phyloP scores from a whole-genome alignment of 2,797 vertebrate species.

The Silurus lanzhouensis region DNA sequence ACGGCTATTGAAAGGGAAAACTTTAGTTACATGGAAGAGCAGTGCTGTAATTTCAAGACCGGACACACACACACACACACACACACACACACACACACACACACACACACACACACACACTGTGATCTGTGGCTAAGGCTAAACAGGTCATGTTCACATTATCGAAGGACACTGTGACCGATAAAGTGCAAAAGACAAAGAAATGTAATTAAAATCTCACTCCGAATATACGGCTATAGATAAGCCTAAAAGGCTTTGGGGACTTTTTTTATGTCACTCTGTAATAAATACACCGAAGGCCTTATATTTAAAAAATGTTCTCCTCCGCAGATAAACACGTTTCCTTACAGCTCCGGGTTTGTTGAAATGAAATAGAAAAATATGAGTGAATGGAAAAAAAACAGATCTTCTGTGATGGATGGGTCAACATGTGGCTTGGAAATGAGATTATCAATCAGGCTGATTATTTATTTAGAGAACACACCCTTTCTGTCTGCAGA shows the following conservation, averaged over 20 bases:
- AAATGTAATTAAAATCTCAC: conserved; percentile 51
- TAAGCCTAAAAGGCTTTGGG: conserved; percentile 43
- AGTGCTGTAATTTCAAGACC: not conserved
- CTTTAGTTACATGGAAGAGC: not conserved
- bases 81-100: too few species aligned
- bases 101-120: not conserved
- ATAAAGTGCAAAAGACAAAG: conserved; percentile 13
- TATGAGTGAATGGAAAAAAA: conserved; percentile 24
- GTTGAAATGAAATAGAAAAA: conserved; percentile 35
- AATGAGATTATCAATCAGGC: conserved; percentile 49
- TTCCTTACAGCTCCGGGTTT: not conserved
- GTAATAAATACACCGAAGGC: conserved; percentile 50
- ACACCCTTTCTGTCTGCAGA: conserved; percentile 8
- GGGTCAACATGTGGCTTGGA: conserved; percentile 37
- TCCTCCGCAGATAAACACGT: not conserved
- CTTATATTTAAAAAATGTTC: conserved; percentile 2
- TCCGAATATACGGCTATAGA: conserved; percentile 42
- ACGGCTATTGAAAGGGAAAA: too few species aligned
- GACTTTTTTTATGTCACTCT: not conserved
- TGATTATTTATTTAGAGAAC: conserved; percentile 53
- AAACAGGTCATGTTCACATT: not conserved
- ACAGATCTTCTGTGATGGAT: conserved; percentile 49
- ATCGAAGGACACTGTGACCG: not conserved
- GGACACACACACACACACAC: too few species aligned
- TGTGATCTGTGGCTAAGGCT: not conserved